Percentiles rank a stretch among this genome's conserved stretches.
These are phyloP conservation scores for Phrixothrix hirtus DNA, from an alignment of 2,888 invertebrate genomes.

Conservation along the genomic window DNA sequence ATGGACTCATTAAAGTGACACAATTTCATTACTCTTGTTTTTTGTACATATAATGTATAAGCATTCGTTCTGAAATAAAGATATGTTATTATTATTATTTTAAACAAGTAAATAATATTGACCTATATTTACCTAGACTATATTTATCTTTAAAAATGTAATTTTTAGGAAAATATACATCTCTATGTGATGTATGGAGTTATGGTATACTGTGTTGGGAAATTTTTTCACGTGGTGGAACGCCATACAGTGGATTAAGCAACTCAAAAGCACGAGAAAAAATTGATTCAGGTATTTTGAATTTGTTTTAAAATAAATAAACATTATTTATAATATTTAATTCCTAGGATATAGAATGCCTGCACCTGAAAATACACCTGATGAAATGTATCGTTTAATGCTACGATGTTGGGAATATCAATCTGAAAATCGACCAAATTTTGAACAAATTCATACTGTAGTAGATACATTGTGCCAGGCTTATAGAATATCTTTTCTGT, in stretches of 20 bases:
- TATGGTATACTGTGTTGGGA: conserved; percentile 97
- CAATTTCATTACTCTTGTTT: too few relatives aligned
- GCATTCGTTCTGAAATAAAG: too few relatives aligned
- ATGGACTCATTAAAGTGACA: too few relatives aligned
- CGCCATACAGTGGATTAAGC: conserved; percentile 91
- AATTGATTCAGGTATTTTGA: conserved; percentile 79
- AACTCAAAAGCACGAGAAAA: conserved; percentile 92
- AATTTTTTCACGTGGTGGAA: conserved; percentile 91
- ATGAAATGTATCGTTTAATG: conserved; percentile 90
- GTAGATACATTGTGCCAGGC: conserved; percentile 66
- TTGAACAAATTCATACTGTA: conserved; percentile 81
- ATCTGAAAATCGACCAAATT: conserved; percentile 88
- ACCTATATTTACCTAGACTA: too few relatives aligned
- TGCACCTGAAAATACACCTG: conserved; percentile 84
- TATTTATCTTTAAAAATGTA: too few relatives aligned
- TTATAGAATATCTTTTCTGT: conserved; percentile 50
- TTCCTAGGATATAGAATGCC: conserved; percentile 90
- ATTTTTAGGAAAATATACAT: conserved; percentile 86
- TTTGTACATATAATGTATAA: too few relatives aligned
- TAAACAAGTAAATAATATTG: too few relatives aligned
- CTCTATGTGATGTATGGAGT: conserved; percentile 96
- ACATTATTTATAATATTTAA: conserved; percentile 1
- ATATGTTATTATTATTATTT: too few relatives aligned
- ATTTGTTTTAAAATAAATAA: neutral
- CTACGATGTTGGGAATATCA: conserved; percentile 92